Evolutionary conservation across 2,888 invertebrate genomes (phyloP).

Genomic region (Mechanitis messenoides): DNA sequence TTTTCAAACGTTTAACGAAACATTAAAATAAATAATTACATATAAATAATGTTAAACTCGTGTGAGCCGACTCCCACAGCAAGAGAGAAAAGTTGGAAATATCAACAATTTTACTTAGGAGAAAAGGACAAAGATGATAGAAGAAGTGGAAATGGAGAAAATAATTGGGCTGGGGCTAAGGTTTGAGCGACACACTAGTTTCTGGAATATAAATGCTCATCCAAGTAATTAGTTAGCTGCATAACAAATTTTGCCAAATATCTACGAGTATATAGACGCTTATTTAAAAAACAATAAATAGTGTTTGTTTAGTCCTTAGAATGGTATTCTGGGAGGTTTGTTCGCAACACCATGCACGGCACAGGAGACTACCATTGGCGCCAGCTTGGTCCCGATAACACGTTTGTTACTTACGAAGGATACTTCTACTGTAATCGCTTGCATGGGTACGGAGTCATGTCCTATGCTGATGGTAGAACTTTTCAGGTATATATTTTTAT

Average conservation of each 20-base stretch:
- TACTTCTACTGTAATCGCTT: slow-evolving; percentile 67
- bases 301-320: slow-evolving; percentile 52
- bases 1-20: slow-evolving; percentile 1
- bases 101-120: slow-evolving; percentile 58
- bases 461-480: slow-evolving; percentile 64
- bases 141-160: slow-evolving; percentile 41
- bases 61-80: slow-evolving; percentile 19
- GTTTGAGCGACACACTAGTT: slow-evolving; percentile 29
- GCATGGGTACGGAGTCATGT: slow-evolving; percentile 74
- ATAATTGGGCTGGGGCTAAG: slow-evolving; percentile 58
- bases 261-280: not conserved
- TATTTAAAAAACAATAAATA: not conserved
- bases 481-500: slow-evolving; percentile 46
- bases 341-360: slow-evolving; percentile 70
- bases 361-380: slow-evolving; percentile 65
- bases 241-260: not conserved
- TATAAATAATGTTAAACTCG: slow-evolving; percentile 9
- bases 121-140: slow-evolving; percentile 46
- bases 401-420: slow-evolving; percentile 63
- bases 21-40: not conserved
- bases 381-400: slow-evolving; percentile 40
- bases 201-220: too few species aligned
- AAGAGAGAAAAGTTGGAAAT: slow-evolving; percentile 42
- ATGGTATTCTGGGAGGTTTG: slow-evolving; percentile 58
- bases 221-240: too few species aligned